Conservation (phyloP, 2,888 invertebrate genomes). For the Charanyca ferruginea region DNA sequence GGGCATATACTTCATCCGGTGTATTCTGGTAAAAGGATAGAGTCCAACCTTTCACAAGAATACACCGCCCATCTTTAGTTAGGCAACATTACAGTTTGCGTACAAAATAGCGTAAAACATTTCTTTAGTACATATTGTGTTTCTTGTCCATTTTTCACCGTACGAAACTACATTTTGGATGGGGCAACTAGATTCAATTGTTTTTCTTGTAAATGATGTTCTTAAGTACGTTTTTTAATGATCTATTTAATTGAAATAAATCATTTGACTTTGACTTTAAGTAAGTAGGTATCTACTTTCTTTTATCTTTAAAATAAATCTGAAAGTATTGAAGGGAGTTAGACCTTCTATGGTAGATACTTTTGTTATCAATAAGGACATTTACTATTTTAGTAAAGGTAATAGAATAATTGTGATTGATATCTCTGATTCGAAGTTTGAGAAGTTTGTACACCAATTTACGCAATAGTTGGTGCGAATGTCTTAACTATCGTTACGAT, state of each 20-base stretch:
- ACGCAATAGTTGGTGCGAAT: slow-evolving; percentile 2
- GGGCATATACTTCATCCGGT: too few species aligned
- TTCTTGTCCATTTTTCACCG: too few species aligned
- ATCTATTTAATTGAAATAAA: background rate
- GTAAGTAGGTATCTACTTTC: background rate
- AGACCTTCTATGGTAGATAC: background rate
- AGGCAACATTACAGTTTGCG: too few species aligned
- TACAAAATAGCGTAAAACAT: too few species aligned
- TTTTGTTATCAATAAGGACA: slow-evolving; percentile 29
- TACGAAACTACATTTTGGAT: too few species aligned
- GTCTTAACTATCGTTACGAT: background rate
- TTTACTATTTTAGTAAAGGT: background rate
- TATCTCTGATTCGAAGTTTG: slow-evolving; percentile 3
- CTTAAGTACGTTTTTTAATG: background rate
- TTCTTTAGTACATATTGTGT: too few species aligned
- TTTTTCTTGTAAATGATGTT: background rate
- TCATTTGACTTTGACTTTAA: background rate
- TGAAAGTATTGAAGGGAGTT: slow-evolving; percentile 18
- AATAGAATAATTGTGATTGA: slow-evolving; percentile 19
- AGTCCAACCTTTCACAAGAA: too few species aligned
- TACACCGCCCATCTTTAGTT: too few species aligned
- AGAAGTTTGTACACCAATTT: background rate
- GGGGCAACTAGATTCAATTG: too few species aligned
- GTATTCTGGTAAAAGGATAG: too few species aligned
- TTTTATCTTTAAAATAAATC: slow-evolving; percentile 21